Conservation (phyloP, 2,797 vertebrate genomes). For the Tiaroga cobitis region DNA sequence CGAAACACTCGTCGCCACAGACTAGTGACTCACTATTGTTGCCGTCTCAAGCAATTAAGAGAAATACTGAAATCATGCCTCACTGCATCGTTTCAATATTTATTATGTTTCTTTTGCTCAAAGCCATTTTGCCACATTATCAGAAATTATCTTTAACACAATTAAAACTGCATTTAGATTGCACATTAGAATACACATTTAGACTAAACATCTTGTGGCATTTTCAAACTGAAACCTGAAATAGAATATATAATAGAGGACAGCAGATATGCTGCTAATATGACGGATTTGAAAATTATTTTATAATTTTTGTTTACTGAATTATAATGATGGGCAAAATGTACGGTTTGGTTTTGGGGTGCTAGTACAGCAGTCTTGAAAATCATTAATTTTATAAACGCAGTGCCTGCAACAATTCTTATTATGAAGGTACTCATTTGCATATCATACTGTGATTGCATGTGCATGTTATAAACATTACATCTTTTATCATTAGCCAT, state of each 20-base stretch:
- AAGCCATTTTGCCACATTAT: constrained; percentile 78
- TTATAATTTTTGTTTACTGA: background rate
- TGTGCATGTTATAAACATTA: background rate
- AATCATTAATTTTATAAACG: background rate
- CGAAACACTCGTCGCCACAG: constrained; percentile 84
- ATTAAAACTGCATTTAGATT: constrained; percentile 81
- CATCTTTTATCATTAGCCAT: background rate
- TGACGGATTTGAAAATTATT: background rate
- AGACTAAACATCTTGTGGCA: constrained; percentile 59
- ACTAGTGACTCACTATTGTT: constrained; percentile 93
- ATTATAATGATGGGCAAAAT: background rate
- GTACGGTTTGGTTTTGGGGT: background rate
- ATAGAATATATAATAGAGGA: constrained; percentile 59
- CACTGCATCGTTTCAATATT: constrained; percentile 82
- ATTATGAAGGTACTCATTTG: background rate
- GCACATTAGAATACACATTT: constrained; percentile 71
- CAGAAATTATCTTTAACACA: constrained; percentile 78
- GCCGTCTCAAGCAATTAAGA: constrained; percentile 95
- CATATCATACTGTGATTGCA: background rate
- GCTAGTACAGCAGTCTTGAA: background rate
- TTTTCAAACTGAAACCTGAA: background rate
- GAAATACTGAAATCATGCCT: constrained; percentile 86
- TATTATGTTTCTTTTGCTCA: constrained; percentile 79
- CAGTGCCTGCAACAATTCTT: background rate
- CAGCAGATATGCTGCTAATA: constrained; percentile 55